Conservation (phyloP, 2,113 vertebrate species). For the Motacilla tschutschensis region DNA sequence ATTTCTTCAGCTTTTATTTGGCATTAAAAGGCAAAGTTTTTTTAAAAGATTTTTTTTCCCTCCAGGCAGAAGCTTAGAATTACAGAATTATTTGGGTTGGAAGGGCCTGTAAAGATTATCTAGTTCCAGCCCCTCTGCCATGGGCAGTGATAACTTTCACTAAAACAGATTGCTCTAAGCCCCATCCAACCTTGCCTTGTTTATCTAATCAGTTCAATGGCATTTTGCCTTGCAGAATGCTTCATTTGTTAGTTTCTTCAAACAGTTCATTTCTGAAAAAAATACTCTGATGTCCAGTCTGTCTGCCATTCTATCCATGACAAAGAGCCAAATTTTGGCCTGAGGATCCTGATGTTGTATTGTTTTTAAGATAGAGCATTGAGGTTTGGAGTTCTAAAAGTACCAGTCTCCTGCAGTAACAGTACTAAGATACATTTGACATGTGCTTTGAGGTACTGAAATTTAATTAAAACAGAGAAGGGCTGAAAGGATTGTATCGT, state of each 20-base stretch:
- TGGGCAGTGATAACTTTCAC: background rate
- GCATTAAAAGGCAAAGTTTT: background rate
- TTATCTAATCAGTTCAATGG: background rate
- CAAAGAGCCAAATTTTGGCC: background rate
- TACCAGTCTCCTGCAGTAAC: background rate
- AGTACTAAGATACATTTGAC: background rate
- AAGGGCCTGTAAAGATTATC: background rate
- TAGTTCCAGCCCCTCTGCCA: background rate
- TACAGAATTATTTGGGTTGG: background rate
- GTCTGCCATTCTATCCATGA: background rate
- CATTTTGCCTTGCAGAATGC: background rate
- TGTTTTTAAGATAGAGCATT: background rate
- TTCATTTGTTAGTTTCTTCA: background rate
- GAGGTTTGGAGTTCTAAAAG: background rate
- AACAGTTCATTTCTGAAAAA: background rate
- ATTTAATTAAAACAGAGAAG: background rate
- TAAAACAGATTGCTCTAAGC: background rate
- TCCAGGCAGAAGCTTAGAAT: background rate
- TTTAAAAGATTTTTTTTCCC: background rate
- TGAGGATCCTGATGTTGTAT: background rate
- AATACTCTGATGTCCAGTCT: background rate
- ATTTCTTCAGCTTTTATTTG: background rate
- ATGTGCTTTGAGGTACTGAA: background rate
- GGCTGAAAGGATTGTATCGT: background rate
- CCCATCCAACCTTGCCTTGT: background rate